Evolutionary conservation across 1,140 invertebrate genomes (phyloP).

Genomic region (Carposina sasakii): DNA sequence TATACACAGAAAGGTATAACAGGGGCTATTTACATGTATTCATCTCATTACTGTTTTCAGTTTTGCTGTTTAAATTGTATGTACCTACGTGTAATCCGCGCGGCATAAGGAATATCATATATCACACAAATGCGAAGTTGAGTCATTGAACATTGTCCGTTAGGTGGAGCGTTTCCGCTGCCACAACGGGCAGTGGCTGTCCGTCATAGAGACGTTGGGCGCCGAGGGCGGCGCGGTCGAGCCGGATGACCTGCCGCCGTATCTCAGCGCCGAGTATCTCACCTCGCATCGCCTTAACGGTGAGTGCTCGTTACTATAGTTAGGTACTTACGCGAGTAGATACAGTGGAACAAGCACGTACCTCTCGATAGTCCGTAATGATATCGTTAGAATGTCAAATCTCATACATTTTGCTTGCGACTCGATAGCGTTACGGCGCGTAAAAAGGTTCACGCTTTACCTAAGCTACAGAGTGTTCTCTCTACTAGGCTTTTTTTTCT

Average conservation of each 20-base stretch:
- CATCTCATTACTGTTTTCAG: too few relatives aligned
- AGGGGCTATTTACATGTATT: too few relatives aligned
- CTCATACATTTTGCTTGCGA: not conserved
- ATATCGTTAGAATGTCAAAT: not conserved
- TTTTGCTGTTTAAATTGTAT: too few relatives aligned
- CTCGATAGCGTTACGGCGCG: too few relatives aligned
- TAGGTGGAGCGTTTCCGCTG: constrained; percentile 93
- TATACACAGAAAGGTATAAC: too few relatives aligned
- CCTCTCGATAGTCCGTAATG: not conserved
- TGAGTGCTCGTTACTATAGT: constrained; percentile 64
- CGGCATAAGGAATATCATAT: too few relatives aligned
- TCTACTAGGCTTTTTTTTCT: too few relatives aligned
- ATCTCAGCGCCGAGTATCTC: constrained; percentile 81
- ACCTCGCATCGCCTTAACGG: constrained; percentile 79
- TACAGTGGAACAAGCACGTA: not conserved
- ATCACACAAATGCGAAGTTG: too few relatives aligned
- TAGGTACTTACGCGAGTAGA: not conserved
- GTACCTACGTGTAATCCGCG: too few relatives aligned
- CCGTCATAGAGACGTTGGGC: constrained; percentile 87
- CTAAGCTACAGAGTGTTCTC: too few relatives aligned
- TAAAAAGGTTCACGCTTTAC: too few relatives aligned
- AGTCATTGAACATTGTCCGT: too few relatives aligned
- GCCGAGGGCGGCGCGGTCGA: constrained; percentile 70
- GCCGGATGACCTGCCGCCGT: constrained; percentile 77
- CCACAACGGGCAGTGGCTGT: constrained; percentile 98